These are phyloP conservation scores for Hippocampus comes DNA, from an alignment of 2,113 vertebrate species.

Conservation along the genomic window DNA sequence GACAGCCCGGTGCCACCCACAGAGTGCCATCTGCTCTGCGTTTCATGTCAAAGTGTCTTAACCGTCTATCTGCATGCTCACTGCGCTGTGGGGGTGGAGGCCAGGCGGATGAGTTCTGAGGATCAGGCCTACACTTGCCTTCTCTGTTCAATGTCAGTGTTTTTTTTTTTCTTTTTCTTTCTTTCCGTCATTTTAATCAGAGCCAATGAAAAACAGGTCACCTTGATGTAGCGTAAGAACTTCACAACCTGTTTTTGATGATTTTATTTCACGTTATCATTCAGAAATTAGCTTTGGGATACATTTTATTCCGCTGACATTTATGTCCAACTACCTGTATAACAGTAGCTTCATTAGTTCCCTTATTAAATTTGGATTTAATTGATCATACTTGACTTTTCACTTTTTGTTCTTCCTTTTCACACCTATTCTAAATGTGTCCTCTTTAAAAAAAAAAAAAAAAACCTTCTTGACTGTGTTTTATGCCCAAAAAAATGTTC, in stretches of 20 bases:
- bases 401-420: neutral
- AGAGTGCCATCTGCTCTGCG: constrained; percentile 61
- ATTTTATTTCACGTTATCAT: neutral
- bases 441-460: neutral
- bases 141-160: neutral
- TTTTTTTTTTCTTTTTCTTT: too few relatives aligned
- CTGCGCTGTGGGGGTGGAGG: constrained; percentile 1
- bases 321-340: neutral
- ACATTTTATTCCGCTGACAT: neutral
- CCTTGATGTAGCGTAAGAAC: neutral
- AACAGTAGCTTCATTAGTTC: too few relatives aligned
- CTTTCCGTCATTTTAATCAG: neutral
- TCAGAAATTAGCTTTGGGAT: neutral
- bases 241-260: neutral
- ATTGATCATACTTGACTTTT: neutral
- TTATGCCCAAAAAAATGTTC: neutral
- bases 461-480: neutral
- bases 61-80: constrained; percentile 29
- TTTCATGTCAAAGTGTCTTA: constrained; percentile 44
- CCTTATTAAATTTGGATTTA: neutral
- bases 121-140: neutral
- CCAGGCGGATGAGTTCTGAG: constrained; percentile 18
- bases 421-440: neutral
- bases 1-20: constrained; percentile 49
- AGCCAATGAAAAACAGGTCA: neutral